Conservation (phyloP, 53 echinoderm and acorn worm genomes). For the Holothuria leucospilota region DNA sequence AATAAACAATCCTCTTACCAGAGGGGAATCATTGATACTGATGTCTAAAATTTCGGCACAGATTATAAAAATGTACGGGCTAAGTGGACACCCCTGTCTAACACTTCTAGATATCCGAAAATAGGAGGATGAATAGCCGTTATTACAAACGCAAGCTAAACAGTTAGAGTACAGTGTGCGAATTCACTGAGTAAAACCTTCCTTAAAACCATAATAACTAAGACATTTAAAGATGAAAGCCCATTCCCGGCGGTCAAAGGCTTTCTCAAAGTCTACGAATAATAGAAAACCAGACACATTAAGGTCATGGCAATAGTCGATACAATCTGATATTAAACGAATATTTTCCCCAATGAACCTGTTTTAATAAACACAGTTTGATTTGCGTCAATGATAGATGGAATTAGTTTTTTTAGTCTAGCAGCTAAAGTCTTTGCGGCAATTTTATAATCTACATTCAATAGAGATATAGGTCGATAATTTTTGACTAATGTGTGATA, state of each 20-base stretch:
- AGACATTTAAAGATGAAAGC: no score
- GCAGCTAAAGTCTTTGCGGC: no score
- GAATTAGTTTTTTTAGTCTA: neutral
- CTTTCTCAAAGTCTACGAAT: neutral
- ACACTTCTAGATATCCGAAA: neutral
- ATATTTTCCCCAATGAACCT: conserved; percentile 64
- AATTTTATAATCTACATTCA: neutral
- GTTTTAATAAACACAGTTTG: conserved; percentile 48
- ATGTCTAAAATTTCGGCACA: neutral
- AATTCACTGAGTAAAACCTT: neutral
- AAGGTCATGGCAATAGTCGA: conserved; percentile 13
- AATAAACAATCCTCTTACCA: neutral
- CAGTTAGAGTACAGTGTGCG: neutral
- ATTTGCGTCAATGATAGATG: neutral
- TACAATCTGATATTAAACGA: conserved; percentile 33
- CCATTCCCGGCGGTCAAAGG: no score
- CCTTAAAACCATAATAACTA: no score
- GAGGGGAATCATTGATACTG: neutral
- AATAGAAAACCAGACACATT: conserved; percentile 43
- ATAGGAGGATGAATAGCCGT: neutral
- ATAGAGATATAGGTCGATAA: neutral
- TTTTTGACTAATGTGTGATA: neutral
- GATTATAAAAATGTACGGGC: neutral
- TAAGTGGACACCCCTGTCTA: neutral
- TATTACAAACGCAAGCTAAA: no score